Conservation (phyloP, 2,113 vertebrate species). For the Tachycineta bicolor region DNA sequence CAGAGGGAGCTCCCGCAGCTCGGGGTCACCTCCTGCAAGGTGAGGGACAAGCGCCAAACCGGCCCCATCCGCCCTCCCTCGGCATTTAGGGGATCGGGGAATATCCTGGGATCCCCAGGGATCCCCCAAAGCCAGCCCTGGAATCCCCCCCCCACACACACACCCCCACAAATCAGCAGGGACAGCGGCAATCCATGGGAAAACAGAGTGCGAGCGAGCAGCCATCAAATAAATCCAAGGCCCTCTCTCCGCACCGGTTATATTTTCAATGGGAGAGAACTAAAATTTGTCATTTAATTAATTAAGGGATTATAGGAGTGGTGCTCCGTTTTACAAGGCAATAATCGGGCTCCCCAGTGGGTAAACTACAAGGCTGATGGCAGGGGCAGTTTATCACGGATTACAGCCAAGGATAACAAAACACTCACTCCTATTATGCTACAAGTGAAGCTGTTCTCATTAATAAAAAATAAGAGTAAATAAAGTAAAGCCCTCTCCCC, state of each 20-base stretch:
- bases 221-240: constrained; percentile 64
- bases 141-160: neutral
- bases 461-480: constrained; percentile 80
- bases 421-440: constrained; percentile 67
- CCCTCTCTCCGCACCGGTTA: constrained; percentile 49
- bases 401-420: constrained; percentile 78
- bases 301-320: constrained; percentile 82
- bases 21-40: neutral
- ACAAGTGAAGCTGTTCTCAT: constrained; percentile 71
- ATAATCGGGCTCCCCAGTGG: constrained; percentile 79
- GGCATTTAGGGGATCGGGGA: no score
- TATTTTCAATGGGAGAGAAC: constrained; percentile 78
- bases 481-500: constrained; percentile 9
- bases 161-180: neutral
- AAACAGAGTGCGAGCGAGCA: neutral
- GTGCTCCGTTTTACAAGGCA: constrained; percentile 82
- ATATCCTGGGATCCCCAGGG: neutral
- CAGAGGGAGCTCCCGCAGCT: neutral
- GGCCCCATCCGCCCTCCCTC: no score
- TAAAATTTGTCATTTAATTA: constrained; percentile 83
- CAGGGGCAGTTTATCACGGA: constrained; percentile 76
- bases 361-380: constrained; percentile 75
- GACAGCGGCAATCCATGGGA: neutral
- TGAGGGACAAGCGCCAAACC: neutral
- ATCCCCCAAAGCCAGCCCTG: neutral